Conservation (phyloP, 2,797 vertebrate genomes). For the Pseudocheirus occidentalis region DNA sequence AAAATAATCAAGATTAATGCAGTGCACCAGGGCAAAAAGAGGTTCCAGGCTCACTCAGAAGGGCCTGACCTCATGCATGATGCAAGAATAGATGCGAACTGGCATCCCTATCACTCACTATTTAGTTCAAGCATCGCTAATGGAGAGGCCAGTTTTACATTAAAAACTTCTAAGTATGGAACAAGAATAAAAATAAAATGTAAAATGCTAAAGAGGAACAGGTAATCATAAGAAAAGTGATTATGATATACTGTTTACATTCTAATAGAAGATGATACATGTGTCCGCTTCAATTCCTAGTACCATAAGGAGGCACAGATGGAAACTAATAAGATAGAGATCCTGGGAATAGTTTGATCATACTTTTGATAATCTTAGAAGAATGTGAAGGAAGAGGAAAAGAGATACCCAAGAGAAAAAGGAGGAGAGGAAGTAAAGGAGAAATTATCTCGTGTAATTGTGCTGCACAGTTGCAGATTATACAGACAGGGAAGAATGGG, state of each 20-base stretch:
- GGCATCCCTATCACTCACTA: not conserved
- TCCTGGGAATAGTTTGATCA: not conserved
- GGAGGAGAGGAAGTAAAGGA: not conserved
- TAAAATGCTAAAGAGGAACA: not conserved
- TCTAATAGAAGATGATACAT: not conserved
- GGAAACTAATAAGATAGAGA: not conserved
- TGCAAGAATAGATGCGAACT: not conserved
- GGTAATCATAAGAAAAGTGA: not conserved
- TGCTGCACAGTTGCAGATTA: not conserved
- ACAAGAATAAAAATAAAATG: not conserved
- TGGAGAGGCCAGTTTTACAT: not conserved
- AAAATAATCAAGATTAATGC: not conserved
- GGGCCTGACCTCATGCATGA: not conserved
- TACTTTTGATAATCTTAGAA: not conserved
- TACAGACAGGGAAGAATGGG: not conserved
- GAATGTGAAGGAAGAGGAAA: not conserved
- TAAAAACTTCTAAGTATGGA: not conserved
- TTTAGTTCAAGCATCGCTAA: not conserved
- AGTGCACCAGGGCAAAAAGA: not conserved
- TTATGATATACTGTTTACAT: not conserved
- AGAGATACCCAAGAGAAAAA: not conserved
- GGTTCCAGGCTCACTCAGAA: not conserved
- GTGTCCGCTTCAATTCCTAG: not conserved
- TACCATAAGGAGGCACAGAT: not conserved
- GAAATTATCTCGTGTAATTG: not conserved